Percentiles rank a stretch among this genome's conserved stretches.
Conservation (phyloP, 1,140 invertebrate genomes). For the Caenorhabditis latens region DNA sequence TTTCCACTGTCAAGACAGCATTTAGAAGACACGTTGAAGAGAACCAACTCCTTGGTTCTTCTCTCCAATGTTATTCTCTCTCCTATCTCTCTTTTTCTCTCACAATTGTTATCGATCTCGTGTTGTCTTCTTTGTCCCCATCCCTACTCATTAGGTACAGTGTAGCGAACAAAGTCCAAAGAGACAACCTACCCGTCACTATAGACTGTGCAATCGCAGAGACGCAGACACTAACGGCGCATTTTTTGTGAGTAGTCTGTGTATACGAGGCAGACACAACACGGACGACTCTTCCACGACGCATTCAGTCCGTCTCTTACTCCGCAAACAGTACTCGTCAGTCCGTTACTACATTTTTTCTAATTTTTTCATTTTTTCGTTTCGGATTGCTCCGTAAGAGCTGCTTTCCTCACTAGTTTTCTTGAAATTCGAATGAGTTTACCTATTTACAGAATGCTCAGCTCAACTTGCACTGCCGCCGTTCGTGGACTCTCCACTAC, state of each 20-base stretch:
- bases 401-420: background rate
- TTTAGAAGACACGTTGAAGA: no score
- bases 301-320: background rate
- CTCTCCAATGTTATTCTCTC: no score
- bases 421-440: background rate
- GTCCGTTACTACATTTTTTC: background rate
- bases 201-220: background rate
- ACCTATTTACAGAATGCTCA: slow-evolving; percentile 29
- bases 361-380: background rate
- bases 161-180: slow-evolving; percentile 28
- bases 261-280: background rate
- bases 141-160: background rate
- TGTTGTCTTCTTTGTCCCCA: no score
- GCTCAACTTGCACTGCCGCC: slow-evolving; percentile 44
- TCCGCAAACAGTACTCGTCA: no score
- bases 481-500: slow-evolving; percentile 62
- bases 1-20: no score
- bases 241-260: background rate
- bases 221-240: no score
- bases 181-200: background rate
- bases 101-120: no score
- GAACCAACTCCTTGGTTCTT: no score
- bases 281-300: background rate
- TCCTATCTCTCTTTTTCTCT: no score
- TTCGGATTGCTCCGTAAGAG: background rate